Base-by-base conservation (phyloP, 1,140 invertebrate genomes). In the Penaeus chinensis region DNA sequence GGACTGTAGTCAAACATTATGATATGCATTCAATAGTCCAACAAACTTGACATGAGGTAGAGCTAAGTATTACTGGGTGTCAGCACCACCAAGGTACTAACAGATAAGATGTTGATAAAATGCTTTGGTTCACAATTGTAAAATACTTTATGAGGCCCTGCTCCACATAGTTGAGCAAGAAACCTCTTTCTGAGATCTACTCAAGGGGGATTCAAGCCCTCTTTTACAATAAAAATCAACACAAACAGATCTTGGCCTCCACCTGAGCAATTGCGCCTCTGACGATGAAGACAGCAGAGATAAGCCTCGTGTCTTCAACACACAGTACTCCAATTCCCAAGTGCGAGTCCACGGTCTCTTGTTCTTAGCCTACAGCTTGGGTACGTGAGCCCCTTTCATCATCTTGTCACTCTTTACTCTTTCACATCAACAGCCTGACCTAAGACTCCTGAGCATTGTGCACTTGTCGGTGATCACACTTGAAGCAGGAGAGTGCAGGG, bases 31-130 rank as follows among this genome's bases (percentile, higher is more conserved):
- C 80, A 77, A 37, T 77, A 82, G 71, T 87, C 86, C 86, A 87
- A 42, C 79, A 82, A 87, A 76, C 86, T 87, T 87, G 86, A 83
- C 86, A 87, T 87, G 86, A 87, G 86, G 86, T 87, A 87, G 86
- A 87, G 86, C 86, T 87, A 87, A 87, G 80, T 87, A 87, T 87
- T 82, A 87, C 61, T 82, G 80, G 47, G 74, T 82, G 81, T 81
- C 54, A 66, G 81, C 71, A 82, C 86, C 86, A 82, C 79, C 47
- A 32, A 77, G 86, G 86, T 81, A 87, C 81, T 63, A 77, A 74
- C 27, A n/a, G 77, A 66, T 77, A 62, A 82, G 86, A 87, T 87
- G 86, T 66, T 87, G 86, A 82, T 82, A 77, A 87, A 87, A 66
- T 82, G 86, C 86, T 87, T 87, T 87, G 86, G 86, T 87, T 87